phyloP scores from a whole-genome alignment of 2,888 invertebrate genomes.

The Ditylenchus weischeri region DNA sequence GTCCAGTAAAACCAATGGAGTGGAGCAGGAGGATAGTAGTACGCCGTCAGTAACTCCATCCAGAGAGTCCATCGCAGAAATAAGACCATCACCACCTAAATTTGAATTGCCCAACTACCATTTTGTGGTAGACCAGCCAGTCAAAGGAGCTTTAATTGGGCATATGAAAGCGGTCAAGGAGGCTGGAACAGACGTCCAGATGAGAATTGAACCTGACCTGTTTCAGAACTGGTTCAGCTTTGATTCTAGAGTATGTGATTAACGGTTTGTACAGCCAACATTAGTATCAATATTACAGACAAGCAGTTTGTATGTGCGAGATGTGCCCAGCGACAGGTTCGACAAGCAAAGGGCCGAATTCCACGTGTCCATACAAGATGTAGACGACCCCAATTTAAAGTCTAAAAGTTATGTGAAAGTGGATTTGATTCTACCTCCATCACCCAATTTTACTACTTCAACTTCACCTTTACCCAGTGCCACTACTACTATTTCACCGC shows the following conservation, averaged over 20 bases:
- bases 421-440: conserved; percentile 24
- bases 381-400: conserved; percentile 8
- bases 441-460: too few species aligned
- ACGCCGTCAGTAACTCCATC: neutral
- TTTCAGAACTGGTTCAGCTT: conserved; percentile 46
- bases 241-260: conserved; percentile 30
- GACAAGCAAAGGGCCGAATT: conserved; percentile 34
- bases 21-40: conserved; percentile 11
- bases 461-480: too few species aligned
- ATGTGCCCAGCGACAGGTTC: conserved; percentile 27
- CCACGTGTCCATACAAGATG: conserved; percentile 15
- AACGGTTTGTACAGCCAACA: neutral
- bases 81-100: neutral
- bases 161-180: conserved; percentile 3
- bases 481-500: neutral
- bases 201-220: conserved; percentile 43
- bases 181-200: conserved; percentile 2
- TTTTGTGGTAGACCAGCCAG: conserved; percentile 16
- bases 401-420: conserved; percentile 21
- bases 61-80: neutral
- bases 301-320: conserved; percentile 22
- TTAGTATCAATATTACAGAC: conserved; percentile 16
- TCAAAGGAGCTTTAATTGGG: conserved; percentile 11
- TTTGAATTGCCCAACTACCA: conserved; percentile 21
- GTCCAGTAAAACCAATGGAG: conserved; percentile 1